phyloP scores from a whole-genome alignment of 2,888 invertebrate genomes.

The Aleiodes testaceus region DNA sequence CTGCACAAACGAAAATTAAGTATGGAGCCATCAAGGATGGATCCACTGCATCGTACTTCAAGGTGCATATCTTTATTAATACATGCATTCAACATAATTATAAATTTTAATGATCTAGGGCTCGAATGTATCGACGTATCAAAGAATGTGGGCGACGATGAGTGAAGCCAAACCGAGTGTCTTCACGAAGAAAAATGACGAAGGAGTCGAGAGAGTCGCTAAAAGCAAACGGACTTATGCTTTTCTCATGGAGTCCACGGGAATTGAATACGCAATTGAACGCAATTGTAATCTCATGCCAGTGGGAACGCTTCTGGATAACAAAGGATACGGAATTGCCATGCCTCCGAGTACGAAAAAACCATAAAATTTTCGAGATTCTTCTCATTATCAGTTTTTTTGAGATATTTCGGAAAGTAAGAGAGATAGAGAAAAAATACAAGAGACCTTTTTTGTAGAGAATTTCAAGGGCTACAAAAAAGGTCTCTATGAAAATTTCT shows the following conservation, averaged over 20 bases:
- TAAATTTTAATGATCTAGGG: slow-evolving; percentile 77
- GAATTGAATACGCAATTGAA: slow-evolving; percentile 95
- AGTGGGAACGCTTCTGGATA: slow-evolving; percentile 93
- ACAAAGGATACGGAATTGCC: slow-evolving; percentile 96
- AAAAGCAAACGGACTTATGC: slow-evolving; percentile 92
- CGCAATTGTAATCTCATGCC: slow-evolving; percentile 92
- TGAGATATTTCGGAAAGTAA: too few species aligned
- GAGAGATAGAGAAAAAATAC: too few species aligned
- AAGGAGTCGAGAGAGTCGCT: slow-evolving; percentile 92
- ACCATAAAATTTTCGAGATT: too few species aligned
- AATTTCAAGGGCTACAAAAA: too few species aligned
- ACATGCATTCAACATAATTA: background rate
- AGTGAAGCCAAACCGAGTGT: slow-evolving; percentile 89
- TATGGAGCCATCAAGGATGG: slow-evolving; percentile 96
- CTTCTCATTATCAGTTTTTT: background rate
- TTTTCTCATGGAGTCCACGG: slow-evolving; percentile 97
- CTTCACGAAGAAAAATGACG: slow-evolving; percentile 88
- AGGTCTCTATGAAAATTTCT: too few species aligned
- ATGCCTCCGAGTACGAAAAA: slow-evolving; percentile 93
- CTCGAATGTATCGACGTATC: slow-evolving; percentile 94
- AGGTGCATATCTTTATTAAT: slow-evolving; percentile 77
- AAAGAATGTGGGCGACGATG: slow-evolving; percentile 98
- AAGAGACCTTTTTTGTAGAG: too few species aligned
- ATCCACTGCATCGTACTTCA: slow-evolving; percentile 95
- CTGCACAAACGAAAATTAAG: slow-evolving; percentile 96